A percentile compares a stretch with the other conserved stretches of the same genome.
Evolutionary conservation across 2,113 vertebrate genomes (phyloP).

Genomic region (Alligator sinensis): DNA sequence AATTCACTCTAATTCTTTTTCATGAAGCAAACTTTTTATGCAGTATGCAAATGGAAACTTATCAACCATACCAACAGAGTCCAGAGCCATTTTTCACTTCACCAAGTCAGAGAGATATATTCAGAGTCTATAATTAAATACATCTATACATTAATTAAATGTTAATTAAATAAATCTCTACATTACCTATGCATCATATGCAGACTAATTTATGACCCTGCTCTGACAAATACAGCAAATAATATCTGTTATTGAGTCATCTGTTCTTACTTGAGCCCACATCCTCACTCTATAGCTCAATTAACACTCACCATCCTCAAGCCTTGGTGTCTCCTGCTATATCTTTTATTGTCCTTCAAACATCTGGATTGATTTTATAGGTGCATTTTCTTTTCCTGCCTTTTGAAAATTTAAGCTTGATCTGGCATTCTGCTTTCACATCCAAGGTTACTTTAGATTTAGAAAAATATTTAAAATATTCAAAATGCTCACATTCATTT

Average conservation of each 20-base stretch:
- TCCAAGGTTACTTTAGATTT: not conserved
- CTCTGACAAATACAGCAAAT: not conserved
- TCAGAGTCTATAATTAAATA: slow-evolving; percentile 40
- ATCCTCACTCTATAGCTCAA: not conserved
- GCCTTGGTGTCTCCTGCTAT: rapidly evolving
- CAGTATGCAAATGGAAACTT: not conserved
- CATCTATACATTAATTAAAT: slow-evolving; percentile 38
- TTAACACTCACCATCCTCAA: not conserved
- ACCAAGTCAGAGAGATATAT: not conserved
- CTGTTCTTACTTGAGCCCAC: not conserved
- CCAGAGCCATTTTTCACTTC: slow-evolving; percentile 20
- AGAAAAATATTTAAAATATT: not conserved
- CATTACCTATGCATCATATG: slow-evolving; percentile 7
- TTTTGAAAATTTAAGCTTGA: not conserved
- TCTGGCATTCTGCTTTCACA: not conserved
- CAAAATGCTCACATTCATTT: not conserved
- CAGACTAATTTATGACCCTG: not conserved
- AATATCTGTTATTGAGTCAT: not conserved
- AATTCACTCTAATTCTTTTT: slow-evolving; percentile 39
- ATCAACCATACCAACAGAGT: slow-evolving; percentile 13
- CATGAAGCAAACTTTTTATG: not conserved
- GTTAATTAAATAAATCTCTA: slow-evolving; percentile 57
- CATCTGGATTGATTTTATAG: not conserved
- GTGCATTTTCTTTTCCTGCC: not conserved
- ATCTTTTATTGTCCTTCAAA: not conserved